Percentiles rank a stretch among this genome's conserved stretches.
These are phyloP conservation scores for Calidris pygmaea DNA, from an alignment of 2,113 vertebrate genomes.

Conservation along the genomic window DNA sequence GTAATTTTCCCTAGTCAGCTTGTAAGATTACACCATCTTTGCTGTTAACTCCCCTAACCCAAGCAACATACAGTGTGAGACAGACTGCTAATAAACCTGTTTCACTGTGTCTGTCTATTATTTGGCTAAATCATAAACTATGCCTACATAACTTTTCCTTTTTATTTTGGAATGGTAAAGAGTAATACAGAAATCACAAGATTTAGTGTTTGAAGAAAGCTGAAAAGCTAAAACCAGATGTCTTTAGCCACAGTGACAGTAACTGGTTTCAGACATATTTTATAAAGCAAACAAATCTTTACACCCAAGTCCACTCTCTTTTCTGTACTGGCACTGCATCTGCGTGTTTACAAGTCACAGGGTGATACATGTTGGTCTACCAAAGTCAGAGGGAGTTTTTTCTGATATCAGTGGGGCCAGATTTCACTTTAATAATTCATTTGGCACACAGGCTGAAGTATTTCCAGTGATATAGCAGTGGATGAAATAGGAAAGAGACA, in stretches of 20 bases:
- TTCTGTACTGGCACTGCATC: not conserved
- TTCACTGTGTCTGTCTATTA: not conserved
- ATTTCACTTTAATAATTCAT: not conserved
- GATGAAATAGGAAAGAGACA: not conserved
- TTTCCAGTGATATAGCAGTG: not conserved
- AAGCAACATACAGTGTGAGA: conserved; percentile 42
- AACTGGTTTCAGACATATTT: not conserved
- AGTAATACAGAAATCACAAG: not conserved
- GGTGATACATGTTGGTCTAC: not conserved
- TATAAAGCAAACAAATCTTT: not conserved
- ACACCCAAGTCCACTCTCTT: not conserved
- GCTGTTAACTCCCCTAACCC: conserved; percentile 56
- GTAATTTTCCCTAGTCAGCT: conserved; percentile 49
- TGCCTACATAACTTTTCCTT: not conserved
- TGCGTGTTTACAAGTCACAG: not conserved
- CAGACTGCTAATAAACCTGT: conserved; percentile 48
- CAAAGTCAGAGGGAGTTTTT: not conserved
- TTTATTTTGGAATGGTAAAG: not conserved
- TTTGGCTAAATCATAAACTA: conserved; percentile 14
- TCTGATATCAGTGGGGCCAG: not conserved
- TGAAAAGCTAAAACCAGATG: not conserved
- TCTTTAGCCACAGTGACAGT: not conserved
- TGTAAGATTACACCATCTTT: conserved; percentile 50
- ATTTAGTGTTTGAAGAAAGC: not conserved
- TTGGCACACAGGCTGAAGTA: not conserved